Evolutionary conservation across 2,888 invertebrate species (phyloP).

Genomic region (Cheilosia vulpina): DNA sequence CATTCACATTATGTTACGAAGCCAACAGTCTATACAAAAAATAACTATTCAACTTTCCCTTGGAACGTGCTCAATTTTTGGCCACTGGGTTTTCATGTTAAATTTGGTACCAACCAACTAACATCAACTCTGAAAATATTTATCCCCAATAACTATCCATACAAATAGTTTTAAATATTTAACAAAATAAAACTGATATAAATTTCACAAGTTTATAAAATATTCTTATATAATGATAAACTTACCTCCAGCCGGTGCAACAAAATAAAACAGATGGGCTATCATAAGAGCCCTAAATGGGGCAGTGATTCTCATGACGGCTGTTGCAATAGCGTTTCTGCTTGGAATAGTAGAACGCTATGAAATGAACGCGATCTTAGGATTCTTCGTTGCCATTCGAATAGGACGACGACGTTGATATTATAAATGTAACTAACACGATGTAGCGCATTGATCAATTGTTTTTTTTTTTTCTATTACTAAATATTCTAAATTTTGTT

Average conservation of each 20-base stretch:
- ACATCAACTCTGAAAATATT: no score
- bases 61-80: no score
- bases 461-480: slow-evolving; percentile 25
- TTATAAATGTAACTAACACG: slow-evolving; percentile 52
- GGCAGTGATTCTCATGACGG: slow-evolving; percentile 83
- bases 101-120: no score
- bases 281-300: slow-evolving; percentile 82
- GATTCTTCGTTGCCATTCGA: slow-evolving; percentile 75
- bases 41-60: no score
- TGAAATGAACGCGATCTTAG: slow-evolving; percentile 68
- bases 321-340: slow-evolving; percentile 69
- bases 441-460: slow-evolving; percentile 62
- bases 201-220: background rate
- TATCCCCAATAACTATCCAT: no score
- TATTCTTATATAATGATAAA: slow-evolving; percentile 48
- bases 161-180: no score
- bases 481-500: slow-evolving; percentile 18
- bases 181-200: no score
- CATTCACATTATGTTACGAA: no score
- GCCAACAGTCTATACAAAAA: no score
- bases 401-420: slow-evolving; percentile 73
- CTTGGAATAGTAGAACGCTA: slow-evolving; percentile 72
- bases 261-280: slow-evolving; percentile 83
- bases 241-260: slow-evolving; percentile 83
- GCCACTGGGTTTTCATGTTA: no score